phyloP scores from a whole-genome alignment of 37 sponge, comb jelly and placozoan species.

The Haliclona indistincta region DNA sequence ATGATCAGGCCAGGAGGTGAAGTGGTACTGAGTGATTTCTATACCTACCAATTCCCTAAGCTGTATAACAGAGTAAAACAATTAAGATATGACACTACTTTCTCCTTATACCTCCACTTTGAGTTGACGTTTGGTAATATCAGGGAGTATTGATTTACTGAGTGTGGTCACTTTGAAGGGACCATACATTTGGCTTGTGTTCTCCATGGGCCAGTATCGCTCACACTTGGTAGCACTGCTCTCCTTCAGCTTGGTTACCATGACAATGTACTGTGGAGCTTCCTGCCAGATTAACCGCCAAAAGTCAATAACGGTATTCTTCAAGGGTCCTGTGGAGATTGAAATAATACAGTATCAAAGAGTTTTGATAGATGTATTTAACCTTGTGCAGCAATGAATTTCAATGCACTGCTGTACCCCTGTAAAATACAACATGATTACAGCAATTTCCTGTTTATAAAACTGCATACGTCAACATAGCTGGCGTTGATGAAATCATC shows the following conservation, averaged over 20 bases:
- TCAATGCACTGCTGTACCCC: constrained; percentile 53
- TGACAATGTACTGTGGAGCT: constrained; percentile 54
- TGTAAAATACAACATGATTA: constrained; percentile 4
- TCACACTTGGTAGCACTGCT: constrained; percentile 36
- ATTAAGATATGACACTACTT: no score
- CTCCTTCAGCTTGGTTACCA: constrained; percentile 15
- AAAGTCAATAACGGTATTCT: constrained; percentile 57
- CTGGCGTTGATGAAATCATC: not conserved
- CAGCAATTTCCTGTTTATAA: not conserved
- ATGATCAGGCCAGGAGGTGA: constrained; percentile 24
- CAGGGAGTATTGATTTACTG: not conserved
- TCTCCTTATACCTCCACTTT: not conserved
- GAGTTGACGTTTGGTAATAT: not conserved
- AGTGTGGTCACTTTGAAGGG: not conserved
- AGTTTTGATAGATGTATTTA: not conserved
- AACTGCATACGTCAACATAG: not conserved
- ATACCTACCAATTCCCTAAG: no score
- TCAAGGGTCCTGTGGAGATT: constrained; percentile 48
- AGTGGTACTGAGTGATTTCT: constrained; percentile 14
- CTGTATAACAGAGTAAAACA: no score
- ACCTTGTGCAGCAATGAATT: constrained; percentile 88
- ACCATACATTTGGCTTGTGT: not conserved
- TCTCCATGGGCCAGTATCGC: constrained; percentile 66
- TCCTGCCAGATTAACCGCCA: constrained; percentile 82
- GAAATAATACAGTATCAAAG: not conserved